Evolutionary conservation across 2,113 vertebrate species (phyloP), one percentile per base, ranked within the genome.

Genomic region (Leucopsar rothschildi): DNA sequence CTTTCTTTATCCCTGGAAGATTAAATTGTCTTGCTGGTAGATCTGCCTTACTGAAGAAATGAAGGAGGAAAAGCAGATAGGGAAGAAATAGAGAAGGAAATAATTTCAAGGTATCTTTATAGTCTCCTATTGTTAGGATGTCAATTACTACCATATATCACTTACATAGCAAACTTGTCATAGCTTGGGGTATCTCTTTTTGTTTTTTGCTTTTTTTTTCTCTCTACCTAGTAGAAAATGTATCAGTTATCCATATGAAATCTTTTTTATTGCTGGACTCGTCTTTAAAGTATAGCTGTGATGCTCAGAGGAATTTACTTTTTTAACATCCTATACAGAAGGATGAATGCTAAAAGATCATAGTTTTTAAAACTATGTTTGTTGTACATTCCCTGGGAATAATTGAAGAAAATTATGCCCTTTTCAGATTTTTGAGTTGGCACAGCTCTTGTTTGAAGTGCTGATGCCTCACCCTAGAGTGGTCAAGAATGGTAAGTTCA

Each of bases 21-120:
- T 92, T 95, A 96, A 95, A 95, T 84, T 95, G 94, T 91, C 85
- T 93, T 83, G 60, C 78, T 91, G 78, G 93, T 83, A 92, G 83
- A 89, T 92, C 71, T 93, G 82, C 75, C 85, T 94, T 56, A 69
- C 49, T 93, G 93, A 92, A 77, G 88, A 95, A 93, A 81, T 21
- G 3, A 71, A 90, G 71, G 49, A 95, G 35, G 80, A 93, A 91
- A 80, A 94, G 57, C 73, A 92, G 81, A 49, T 59, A 76, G 79
- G 50, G 61, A 92, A 71, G 72, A 93, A 83, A 86, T 21, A 87
- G 91, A 61, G 76, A 82, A 91, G 45, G 70, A 94, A 92, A 91
- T 87, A 78, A 91, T 94, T 95, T 80, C 42, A 60, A 59, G 10
- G 20, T 88, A 52, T 81, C 85, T 93, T 92, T 95, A 89, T 88